Evolutionary conservation across 2,797 vertebrate species (phyloP).

Genomic region (Sebastes aleutianus): DNA sequence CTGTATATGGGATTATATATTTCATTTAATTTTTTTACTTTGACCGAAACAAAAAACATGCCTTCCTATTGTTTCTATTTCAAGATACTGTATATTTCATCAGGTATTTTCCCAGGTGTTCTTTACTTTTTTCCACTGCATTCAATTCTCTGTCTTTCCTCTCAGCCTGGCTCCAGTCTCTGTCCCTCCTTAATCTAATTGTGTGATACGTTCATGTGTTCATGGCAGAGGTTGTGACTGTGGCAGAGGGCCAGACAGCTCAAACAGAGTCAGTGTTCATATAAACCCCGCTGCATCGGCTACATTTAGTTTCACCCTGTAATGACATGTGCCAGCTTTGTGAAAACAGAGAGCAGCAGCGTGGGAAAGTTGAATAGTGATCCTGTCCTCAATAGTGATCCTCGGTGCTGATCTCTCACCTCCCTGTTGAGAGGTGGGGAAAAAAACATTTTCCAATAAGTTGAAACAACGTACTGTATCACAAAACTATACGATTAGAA

Average conservation of each 20-base stretch:
- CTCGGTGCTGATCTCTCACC: neutral
- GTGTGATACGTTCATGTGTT: constrained; percentile 19
- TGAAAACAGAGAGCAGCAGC: constrained; percentile 1
- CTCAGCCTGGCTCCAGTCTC: neutral
- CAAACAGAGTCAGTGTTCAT: constrained; percentile 26
- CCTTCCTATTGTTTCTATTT: neutral
- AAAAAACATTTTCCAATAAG: neutral
- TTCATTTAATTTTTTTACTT: neutral
- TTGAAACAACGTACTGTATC: neutral
- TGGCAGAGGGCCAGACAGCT: constrained; percentile 16
- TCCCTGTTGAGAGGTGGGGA: neutral
- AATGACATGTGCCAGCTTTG: neutral
- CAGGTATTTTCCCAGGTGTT: neutral
- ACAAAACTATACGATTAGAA: neutral
- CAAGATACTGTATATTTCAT: neutral
- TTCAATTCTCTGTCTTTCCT: neutral
- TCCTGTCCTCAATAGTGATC: neutral
- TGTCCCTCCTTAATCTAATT: constrained; percentile 7
- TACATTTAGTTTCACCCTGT: constrained; percentile 1
- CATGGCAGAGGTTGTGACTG: constrained; percentile 4
- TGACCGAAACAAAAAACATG: neutral
- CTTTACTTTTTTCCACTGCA: neutral
- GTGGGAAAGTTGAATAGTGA: neutral
- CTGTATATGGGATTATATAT: neutral
- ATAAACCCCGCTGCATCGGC: neutral